Percentiles rank a stretch among this genome's conserved stretches.
Evolutionary conservation across 2,888 invertebrate species (phyloP).

Genomic region (Sminthurinus aureus): DNA sequence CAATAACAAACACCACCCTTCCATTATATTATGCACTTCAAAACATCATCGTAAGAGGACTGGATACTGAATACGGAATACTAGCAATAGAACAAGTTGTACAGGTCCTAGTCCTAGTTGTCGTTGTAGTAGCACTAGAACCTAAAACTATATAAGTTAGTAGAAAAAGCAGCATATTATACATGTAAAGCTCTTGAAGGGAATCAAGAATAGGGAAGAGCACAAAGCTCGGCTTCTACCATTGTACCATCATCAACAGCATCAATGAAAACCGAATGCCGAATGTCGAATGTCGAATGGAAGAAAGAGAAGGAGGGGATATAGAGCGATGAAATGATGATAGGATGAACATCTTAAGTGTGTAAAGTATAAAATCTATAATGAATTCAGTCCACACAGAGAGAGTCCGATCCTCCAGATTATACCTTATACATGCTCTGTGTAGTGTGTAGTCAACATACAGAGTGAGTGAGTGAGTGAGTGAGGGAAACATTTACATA

Average conservation of each 20-base stretch:
- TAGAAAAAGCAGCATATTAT: neutral
- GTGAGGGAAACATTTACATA: too few relatives aligned
- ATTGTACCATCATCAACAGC: neutral
- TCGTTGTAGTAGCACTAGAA: too few relatives aligned
- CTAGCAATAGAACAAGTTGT: too few relatives aligned
- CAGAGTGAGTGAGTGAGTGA: neutral
- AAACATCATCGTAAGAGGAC: too few relatives aligned
- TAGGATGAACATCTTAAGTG: neutral
- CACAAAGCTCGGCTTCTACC: neutral
- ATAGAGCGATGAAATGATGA: neutral
- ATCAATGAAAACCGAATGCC: conserved; percentile 12
- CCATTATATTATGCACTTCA: conserved; percentile 39
- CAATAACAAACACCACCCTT: conserved; percentile 34
- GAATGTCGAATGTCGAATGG: neutral
- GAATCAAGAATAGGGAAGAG: neutral
- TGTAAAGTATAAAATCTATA: neutral
- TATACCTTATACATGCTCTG: too few relatives aligned
- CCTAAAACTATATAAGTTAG: neutral
- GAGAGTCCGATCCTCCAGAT: neutral
- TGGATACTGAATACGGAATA: too few relatives aligned
- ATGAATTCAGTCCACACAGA: conserved; percentile 18
- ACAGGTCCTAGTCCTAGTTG: too few relatives aligned
- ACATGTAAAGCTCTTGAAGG: neutral
- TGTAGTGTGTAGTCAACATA: too few relatives aligned
- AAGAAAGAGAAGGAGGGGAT: neutral